Conservation (phyloP, 2,113 vertebrate genomes). For the Opisthocomus hoazin region DNA sequence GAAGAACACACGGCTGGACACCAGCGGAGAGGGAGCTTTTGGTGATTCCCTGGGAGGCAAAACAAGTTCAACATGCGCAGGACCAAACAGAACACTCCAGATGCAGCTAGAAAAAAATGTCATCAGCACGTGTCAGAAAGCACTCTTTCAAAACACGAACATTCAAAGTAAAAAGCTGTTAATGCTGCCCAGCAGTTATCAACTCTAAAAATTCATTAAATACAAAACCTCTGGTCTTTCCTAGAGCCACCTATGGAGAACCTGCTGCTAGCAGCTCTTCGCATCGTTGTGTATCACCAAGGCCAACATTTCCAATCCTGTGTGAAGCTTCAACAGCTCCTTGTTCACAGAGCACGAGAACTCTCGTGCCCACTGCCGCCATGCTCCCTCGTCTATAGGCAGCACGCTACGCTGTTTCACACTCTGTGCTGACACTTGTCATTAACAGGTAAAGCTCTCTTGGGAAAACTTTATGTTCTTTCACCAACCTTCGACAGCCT, state of each 20-base stretch:
- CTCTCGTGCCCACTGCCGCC: not conserved
- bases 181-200: not conserved
- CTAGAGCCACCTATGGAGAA: not conserved
- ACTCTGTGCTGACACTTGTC: not conserved
- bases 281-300: not conserved
- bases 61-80: not conserved
- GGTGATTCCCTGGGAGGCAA: not conserved
- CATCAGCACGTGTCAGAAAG: not conserved
- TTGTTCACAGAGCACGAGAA: not conserved
- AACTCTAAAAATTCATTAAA: not conserved
- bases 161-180: not conserved
- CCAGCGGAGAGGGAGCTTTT: not conserved
- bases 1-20: not conserved
- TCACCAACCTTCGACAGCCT: not conserved
- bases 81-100: conserved; percentile 1
- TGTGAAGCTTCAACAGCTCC: not conserved
- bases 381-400: not conserved
- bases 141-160: not conserved
- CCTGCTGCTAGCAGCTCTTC: not conserved
- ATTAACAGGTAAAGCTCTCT: not conserved
- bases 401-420: not conserved
- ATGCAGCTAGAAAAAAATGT: not conserved
- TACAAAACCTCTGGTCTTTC: not conserved
- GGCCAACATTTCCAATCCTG: not conserved
- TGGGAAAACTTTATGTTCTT: not conserved